Conservation (phyloP, 23 tunicate genomes). For the Ciona savignyi region DNA sequence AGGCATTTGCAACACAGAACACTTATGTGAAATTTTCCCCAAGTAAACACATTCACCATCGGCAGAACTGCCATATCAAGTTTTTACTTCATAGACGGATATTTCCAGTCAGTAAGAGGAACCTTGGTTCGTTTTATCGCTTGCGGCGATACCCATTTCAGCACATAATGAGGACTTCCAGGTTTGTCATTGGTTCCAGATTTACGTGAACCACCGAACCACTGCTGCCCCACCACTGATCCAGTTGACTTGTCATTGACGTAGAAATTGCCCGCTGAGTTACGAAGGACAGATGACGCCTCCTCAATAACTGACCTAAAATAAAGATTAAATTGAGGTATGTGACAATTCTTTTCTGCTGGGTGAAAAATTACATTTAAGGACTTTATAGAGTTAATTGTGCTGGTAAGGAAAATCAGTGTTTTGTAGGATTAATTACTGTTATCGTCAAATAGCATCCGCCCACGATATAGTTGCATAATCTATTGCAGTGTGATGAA, state of each 20-base stretch:
- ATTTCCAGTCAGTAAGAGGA: constrained; percentile 91
- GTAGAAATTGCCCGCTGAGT: constrained; percentile 98
- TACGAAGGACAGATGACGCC: constrained; percentile 49
- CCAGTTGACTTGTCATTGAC: constrained; percentile 99
- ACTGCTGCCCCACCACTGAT: constrained; percentile 98
- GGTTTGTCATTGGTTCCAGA: constrained; percentile 99
- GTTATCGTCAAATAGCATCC: too few relatives aligned
- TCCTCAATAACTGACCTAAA: constrained; percentile 75
- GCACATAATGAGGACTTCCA: constrained; percentile 95
- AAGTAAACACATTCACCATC: too few relatives aligned
- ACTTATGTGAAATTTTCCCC: too few relatives aligned
- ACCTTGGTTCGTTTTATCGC: constrained; percentile 81
- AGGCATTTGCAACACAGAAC: too few relatives aligned
- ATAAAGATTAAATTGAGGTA: too few relatives aligned
- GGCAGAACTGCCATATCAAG: too few relatives aligned
- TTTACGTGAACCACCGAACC: constrained; percentile 99
- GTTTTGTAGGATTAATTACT: too few relatives aligned
- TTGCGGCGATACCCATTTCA: constrained; percentile 86
- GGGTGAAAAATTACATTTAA: too few relatives aligned
- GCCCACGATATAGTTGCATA: background rate
- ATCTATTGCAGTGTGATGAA: too few relatives aligned
- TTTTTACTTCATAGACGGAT: constrained; percentile 90
- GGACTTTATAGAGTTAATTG: too few relatives aligned
- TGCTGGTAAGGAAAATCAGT: too few relatives aligned
- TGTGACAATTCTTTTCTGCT: too few relatives aligned